Conservation (phyloP, 2,888 invertebrate genomes). For the Blastobasis adustella region DNA sequence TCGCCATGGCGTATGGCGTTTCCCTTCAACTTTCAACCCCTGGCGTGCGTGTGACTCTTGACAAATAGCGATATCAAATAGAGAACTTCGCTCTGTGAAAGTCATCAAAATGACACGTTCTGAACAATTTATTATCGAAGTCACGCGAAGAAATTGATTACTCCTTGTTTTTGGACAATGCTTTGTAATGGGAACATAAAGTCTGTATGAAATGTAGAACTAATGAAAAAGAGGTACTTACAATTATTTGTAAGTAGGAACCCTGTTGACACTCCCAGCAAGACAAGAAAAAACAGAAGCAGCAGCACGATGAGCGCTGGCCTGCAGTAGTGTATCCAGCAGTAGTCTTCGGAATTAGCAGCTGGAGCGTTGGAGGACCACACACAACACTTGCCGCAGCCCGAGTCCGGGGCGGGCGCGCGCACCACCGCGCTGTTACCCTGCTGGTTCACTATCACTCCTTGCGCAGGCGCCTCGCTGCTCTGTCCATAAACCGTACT, state of each 20-base stretch:
- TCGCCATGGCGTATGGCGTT: too few relatives aligned
- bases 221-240: conserved; percentile 42
- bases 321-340: conserved; percentile 71
- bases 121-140: too few relatives aligned
- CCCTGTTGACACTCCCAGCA: conserved; percentile 73
- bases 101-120: too few relatives aligned
- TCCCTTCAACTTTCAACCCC: too few relatives aligned
- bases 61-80: too few relatives aligned
- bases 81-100: too few relatives aligned
- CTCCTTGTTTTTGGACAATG: too few relatives aligned
- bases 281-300: conserved; percentile 69
- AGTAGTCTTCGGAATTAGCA: conserved; percentile 65
- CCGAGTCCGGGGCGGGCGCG: conserved; percentile 32
- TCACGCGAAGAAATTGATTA: too few relatives aligned
- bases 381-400: conserved; percentile 55
- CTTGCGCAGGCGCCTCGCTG: conserved; percentile 63
- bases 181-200: too few relatives aligned
- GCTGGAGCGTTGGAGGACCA: conserved; percentile 48
- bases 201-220: too few relatives aligned
- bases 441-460: conserved; percentile 70
- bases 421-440: conserved; percentile 68
- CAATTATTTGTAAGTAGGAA: conserved; percentile 75
- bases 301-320: conserved; percentile 70
- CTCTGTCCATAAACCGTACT: conserved; percentile 55
- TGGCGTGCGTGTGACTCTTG: too few relatives aligned